Evolutionary conservation across 92 coral and sea anemone genomes (phyloP).

Genomic region (Desmophyllum pertusum): DNA sequence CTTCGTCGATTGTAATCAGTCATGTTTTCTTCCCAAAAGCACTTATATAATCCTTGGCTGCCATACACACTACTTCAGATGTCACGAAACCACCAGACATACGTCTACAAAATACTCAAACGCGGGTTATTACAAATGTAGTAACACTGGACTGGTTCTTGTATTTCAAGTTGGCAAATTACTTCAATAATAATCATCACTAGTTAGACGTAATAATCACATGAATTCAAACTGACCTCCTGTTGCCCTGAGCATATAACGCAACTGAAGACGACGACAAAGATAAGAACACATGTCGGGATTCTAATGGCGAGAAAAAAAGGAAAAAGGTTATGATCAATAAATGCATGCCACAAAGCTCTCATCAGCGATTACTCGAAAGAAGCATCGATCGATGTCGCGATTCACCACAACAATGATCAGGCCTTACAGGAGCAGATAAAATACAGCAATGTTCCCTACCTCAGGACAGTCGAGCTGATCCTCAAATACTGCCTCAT

Average conservation of each 20-base stretch:
- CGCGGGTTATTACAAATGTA: neutral
- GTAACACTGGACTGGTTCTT: neutral
- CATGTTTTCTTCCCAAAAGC: neutral
- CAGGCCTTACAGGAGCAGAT: neutral
- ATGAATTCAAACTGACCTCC: constrained; percentile 38
- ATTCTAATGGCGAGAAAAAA: constrained; percentile 21
- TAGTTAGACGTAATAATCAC: neutral
- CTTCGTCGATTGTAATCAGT: neutral
- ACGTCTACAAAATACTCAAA: neutral
- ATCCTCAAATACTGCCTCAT: constrained; percentile 36
- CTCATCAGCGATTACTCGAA: constrained; percentile 10
- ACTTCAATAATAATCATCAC: constrained; percentile 11
- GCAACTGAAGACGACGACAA: constrained; percentile 21
- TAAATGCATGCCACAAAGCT: neutral
- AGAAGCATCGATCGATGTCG: neutral
- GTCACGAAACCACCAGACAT: constrained; percentile 33
- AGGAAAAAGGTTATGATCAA: neutral
- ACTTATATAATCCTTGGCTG: neutral
- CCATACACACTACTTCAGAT: neutral
- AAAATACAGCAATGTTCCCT: neutral
- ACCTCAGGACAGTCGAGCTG: constrained; percentile 7
- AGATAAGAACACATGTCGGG: neutral
- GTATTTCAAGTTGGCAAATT: constrained; percentile 20
- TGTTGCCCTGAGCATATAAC: constrained; percentile 27
- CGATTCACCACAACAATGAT: neutral